Evolutionary conservation across 2,797 vertebrate genomes (phyloP).

Genomic region (Spheniscus humboldti): DNA sequence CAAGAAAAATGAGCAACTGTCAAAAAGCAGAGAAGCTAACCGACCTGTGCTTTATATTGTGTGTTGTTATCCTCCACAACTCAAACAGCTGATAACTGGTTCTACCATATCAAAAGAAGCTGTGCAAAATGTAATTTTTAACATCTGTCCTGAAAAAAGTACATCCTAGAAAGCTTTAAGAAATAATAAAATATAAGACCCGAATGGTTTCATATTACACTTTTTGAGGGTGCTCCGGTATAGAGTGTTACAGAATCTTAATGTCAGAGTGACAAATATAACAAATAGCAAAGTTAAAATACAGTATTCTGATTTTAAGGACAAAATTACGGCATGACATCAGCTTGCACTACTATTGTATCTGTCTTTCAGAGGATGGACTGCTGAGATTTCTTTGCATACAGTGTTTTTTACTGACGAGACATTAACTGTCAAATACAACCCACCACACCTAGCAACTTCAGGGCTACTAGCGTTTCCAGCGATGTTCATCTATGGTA

Average conservation of each 20-base stretch:
- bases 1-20: neutral
- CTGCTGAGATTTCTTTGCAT: neutral
- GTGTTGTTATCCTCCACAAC: neutral
- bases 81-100: neutral
- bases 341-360: neutral
- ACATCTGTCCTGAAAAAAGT: neutral
- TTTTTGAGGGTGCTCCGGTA: neutral
- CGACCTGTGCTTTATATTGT: accelerated
- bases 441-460: neutral
- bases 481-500: neutral
- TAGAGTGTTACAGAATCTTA: neutral
- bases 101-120: neutral
- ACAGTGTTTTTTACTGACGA: neutral
- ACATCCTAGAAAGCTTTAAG: neutral
- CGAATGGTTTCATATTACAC: neutral
- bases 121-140: neutral
- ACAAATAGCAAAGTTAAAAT: neutral
- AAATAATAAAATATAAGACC: neutral
- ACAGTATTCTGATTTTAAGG: neutral
- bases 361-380: neutral
- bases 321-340: neutral
- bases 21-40: neutral
- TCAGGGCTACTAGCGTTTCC: neutral
- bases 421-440: neutral
- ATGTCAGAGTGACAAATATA: neutral